Evolutionary conservation across 1,140 invertebrate species (phyloP), one percentile per base, ranked within the genome.

Genomic region (Pachypsylla venusta): DNA sequence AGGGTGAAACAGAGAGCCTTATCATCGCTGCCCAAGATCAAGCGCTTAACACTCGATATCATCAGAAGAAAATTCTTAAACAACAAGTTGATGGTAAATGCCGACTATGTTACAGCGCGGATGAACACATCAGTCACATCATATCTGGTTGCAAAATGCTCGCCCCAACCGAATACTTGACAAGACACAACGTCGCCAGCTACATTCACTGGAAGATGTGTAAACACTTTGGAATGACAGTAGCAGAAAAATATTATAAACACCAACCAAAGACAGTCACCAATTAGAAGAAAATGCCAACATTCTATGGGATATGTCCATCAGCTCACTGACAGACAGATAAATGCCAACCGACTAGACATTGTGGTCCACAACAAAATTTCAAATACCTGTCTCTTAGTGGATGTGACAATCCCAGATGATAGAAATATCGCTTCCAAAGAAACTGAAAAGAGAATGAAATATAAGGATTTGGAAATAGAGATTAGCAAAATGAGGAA

Each of bases 21-120:
- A 48, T 48, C 42, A 48, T 48, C n/a, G 42, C 42, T 3, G 42
- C 42, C 42, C 42, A 48, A 48, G 42, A 48, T n/a, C 42, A 48
- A 19, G 42, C 42, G 4, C 42, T 48, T 19, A 48, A 22, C 16
- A 48, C 42, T 5, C 16, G n/a, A 48, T 3, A 48, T 22, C 22
- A 48, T n/a, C n/a, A 48, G 5, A 5, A 19, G n/a, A 5, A 48
- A 7, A 48, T 48, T n/a, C 42, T 48, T 3, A 48, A 48, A 48
- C 42, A 19, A 3, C n/a, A 48, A 7, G 54, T 25, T 3, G 26
- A 55, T n/a, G 22, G n/a, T 25, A 55, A 25, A 22, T 55, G 54
- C 25, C n/a, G 54, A 55, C 54, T 55, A 5, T 55, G 54, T n/a
- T n/a, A 55, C 13, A 55, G 22, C 25, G 19, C 3, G 12, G 13